These are phyloP conservation scores for Serilophus lunatus DNA, from an alignment of 2,113 vertebrate genomes.

Conservation along the genomic window DNA sequence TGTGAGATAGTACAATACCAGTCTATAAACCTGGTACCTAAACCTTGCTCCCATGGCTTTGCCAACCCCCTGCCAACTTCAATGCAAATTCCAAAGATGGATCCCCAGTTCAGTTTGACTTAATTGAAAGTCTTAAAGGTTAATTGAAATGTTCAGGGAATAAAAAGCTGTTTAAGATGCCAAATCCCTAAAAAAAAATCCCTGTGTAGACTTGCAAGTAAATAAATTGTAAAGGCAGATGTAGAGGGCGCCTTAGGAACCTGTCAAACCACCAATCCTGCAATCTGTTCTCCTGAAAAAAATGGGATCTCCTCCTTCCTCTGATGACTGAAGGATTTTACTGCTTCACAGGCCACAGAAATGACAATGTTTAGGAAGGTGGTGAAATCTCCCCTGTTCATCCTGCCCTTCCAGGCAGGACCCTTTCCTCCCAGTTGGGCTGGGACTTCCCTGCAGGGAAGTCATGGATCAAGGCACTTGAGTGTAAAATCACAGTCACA, in stretches of 20 bases:
- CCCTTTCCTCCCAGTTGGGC: background rate
- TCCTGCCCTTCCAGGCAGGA: background rate
- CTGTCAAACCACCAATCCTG: background rate
- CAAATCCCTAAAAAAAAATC: slow-evolving; percentile 25
- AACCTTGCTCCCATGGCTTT: background rate
- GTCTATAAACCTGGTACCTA: slow-evolving; percentile 16
- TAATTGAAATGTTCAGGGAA: background rate
- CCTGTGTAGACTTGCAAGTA: background rate
- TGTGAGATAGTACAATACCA: slow-evolving; percentile 3
- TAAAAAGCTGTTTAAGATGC: slow-evolving; percentile 9
- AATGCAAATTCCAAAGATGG: background rate
- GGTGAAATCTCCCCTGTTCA: background rate
- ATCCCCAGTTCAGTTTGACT: background rate
- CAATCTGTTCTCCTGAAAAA: background rate
- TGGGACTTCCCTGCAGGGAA: background rate
- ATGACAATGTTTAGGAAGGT: background rate
- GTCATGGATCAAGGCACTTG: background rate
- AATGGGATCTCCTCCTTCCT: background rate
- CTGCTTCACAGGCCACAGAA: background rate
- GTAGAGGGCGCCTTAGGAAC: background rate
- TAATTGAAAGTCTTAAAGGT: slow-evolving; percentile 11
- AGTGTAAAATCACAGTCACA: background rate
- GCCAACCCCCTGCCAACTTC: background rate
- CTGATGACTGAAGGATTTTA: background rate
- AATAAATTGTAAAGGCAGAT: background rate